Conservation (phyloP, 2,797 vertebrate genomes). For the Fringilla coelebs region DNA sequence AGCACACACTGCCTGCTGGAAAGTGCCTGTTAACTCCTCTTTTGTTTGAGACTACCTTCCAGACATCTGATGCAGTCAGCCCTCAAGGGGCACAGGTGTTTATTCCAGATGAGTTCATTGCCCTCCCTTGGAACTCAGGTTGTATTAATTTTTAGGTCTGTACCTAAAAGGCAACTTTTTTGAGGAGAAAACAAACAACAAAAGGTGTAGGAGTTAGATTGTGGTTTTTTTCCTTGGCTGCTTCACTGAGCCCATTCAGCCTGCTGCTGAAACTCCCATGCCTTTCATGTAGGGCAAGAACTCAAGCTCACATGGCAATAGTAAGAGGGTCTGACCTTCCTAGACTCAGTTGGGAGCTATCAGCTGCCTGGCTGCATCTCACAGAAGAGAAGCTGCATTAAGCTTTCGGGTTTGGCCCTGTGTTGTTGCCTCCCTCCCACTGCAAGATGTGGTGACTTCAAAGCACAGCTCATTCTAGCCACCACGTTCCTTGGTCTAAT, state of each 20-base stretch:
- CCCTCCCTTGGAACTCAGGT: not conserved
- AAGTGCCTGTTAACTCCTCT: not conserved
- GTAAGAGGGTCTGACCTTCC: not conserved
- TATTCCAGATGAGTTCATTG: not conserved
- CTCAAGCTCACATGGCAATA: not conserved
- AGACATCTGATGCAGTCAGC: not conserved
- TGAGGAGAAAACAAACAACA: not conserved
- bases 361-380: not conserved
- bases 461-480: not conserved
- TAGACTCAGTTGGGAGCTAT: not conserved
- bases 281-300: not conserved
- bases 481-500: not conserved
- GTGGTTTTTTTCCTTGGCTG: not conserved
- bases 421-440: not conserved
- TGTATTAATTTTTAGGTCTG: not conserved
- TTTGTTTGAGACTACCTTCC: not conserved
- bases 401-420: not conserved
- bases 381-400: not conserved
- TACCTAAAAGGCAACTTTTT: not conserved
- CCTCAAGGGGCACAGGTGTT: not conserved
- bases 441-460: not conserved
- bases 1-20: not conserved
- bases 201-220: not conserved
- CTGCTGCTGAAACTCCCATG: not conserved
- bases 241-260: not conserved